Conservation (phyloP, 2,113 vertebrate species). For the Entomyzon cyanotis region DNA sequence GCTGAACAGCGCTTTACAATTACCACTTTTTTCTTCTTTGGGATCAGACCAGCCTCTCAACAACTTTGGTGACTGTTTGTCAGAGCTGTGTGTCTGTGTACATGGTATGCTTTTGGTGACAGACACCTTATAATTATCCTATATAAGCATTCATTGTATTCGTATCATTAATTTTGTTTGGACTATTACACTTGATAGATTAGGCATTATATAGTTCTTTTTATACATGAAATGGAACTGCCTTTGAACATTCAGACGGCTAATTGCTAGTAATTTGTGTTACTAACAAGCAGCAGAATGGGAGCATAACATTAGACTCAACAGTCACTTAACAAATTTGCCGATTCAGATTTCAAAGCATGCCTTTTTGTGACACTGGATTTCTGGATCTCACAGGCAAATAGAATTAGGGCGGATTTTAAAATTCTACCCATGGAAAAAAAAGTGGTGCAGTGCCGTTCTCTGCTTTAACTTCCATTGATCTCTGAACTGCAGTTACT, state of each 20-base stretch:
- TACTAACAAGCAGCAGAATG: slow-evolving; percentile 83
- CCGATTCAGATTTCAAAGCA: slow-evolving; percentile 73
- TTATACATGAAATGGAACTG: slow-evolving; percentile 80
- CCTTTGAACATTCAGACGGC: slow-evolving; percentile 83
- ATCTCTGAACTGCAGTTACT: not conserved
- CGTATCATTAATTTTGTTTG: slow-evolving; percentile 82
- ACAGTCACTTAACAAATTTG: slow-evolving; percentile 84
- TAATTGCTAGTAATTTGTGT: slow-evolving; percentile 87
- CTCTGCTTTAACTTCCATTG: not conserved
- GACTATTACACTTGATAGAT: slow-evolving; percentile 84
- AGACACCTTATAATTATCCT: slow-evolving; percentile 82
- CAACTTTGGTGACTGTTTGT: slow-evolving; percentile 63
- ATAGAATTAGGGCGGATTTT: not conserved
- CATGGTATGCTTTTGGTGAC: slow-evolving; percentile 45
- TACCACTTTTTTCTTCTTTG: slow-evolving; percentile 2
- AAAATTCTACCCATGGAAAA: not conserved
- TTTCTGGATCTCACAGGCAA: slow-evolving; percentile 38
- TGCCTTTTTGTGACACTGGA: slow-evolving; percentile 62
- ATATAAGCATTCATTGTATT: slow-evolving; percentile 75
- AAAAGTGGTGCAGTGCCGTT: not conserved
- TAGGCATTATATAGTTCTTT: slow-evolving; percentile 84
- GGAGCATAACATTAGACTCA: slow-evolving; percentile 82
- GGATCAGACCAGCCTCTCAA: slow-evolving; percentile 39
- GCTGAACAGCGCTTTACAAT: slow-evolving; percentile 10
- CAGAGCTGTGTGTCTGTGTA: slow-evolving; percentile 51